Evolutionary conservation across 2,113 vertebrate species (phyloP).

Genomic region (Salminus brasiliensis): DNA sequence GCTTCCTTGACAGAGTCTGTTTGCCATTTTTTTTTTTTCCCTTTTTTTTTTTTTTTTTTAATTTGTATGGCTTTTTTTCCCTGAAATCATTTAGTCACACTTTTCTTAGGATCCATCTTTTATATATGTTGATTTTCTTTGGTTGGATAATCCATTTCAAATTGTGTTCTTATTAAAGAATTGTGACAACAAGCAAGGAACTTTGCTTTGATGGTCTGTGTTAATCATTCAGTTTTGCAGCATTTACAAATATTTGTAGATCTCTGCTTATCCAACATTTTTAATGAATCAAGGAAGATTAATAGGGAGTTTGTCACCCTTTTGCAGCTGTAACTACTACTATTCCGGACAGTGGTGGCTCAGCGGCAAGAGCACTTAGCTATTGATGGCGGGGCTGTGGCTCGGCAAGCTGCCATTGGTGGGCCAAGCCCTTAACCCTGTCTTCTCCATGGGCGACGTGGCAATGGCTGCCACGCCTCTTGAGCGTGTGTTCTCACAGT

Average conservation of each 20-base stretch:
- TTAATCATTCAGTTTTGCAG: not conserved
- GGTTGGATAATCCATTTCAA: conserved; percentile 56
- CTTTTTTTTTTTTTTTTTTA: conserved; percentile 25
- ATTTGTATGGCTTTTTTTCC: conserved; percentile 53
- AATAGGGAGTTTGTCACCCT: not conserved
- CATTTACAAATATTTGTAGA: not conserved
- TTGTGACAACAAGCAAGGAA: conserved; percentile 42
- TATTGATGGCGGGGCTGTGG: too few species aligned
- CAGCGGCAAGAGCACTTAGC: too few species aligned
- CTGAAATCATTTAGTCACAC: conserved; percentile 54
- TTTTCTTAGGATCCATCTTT: conserved; percentile 56
- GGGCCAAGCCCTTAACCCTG: too few species aligned
- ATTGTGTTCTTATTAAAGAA: conserved; percentile 68
- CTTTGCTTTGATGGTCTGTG: not conserved
- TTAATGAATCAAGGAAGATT: not conserved
- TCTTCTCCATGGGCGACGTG: too few species aligned
- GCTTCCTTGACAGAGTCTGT: conserved; percentile 66
- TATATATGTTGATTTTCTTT: conserved; percentile 56
- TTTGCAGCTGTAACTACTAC: not conserved
- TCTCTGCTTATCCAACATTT: too few species aligned
- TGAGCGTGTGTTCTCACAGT: too few species aligned
- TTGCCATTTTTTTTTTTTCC: conserved; percentile 47
- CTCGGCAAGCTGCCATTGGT: too few species aligned
- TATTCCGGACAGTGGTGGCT: not conserved
- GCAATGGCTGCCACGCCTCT: too few species aligned